Evolutionary conservation across 2,113 vertebrate genomes (phyloP), one percentile per base, ranked within the genome.

Genomic region (Anarrhichthys ocellatus): DNA sequence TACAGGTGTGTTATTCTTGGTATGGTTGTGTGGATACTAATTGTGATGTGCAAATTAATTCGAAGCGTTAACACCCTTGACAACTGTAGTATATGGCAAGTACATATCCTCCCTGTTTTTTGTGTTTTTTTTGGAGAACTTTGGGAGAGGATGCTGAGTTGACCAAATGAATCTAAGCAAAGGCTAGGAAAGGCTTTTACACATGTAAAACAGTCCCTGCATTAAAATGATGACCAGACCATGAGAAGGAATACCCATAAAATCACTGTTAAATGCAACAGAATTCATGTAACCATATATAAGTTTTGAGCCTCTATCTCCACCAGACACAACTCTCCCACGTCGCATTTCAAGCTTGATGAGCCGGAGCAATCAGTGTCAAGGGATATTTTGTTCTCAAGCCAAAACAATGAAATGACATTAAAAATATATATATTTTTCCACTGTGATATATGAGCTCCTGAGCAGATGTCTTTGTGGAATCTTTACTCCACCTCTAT

Each of bases 11-110:
- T 65, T 67, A 62, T 46, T 63, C 56, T 46, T 73, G 34, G 42
- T 20, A 38, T 42, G 62, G 80, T 71, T 58, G 84, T 78, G 77
- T 38, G 77, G 88, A 65, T 46, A n/a, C 15, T 66, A 13, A 73
- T 54, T 36, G 61, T 42, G 9, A 70, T 58, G 40, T 36, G 9
- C 22, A 34, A 32, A 54, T 81, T 59, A 34, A 73, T 67, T 59
- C 24, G 20, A 11, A 50, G 29, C 17, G 3, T 64, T 29, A 46
- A 46, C 44, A 40, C 22, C 64, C 17, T 29, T 63, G 64, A 36
- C 32, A 54, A 50, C 14, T 22, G n/a, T 27, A 29, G 29, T 40
- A 66, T 82, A 72, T 15, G 4, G 10, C 2, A 58, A 54, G 27
- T 24, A 70, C 70, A 63, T 22, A 73, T 48, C 59, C 15, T 36